These are phyloP conservation scores for Meloe dianella DNA, from an alignment of 2,888 invertebrate genomes.

Conservation along the genomic window DNA sequence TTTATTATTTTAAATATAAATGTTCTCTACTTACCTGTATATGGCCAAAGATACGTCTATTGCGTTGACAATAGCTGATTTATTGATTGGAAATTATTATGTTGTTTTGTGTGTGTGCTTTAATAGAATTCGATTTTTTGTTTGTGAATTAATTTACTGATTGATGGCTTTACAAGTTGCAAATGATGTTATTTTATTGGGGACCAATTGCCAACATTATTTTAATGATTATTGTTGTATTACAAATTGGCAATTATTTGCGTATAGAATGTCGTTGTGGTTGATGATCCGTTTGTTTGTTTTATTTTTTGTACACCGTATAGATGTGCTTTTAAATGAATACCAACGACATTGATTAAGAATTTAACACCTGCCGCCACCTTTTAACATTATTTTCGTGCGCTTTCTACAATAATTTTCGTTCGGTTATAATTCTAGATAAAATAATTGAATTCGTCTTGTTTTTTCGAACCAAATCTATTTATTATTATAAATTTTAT, in stretches of 20 bases:
- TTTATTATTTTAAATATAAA: background rate
- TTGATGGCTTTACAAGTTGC: background rate
- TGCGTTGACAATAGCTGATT: constrained; percentile 39
- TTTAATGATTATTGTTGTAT: background rate
- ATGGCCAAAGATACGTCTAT: constrained; percentile 6
- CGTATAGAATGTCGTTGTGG: background rate
- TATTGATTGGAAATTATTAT: constrained; percentile 45
- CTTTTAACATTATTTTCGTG: background rate
- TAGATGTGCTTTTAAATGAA: background rate
- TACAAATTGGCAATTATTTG: constrained; percentile 1
- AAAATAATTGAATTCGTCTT: background rate
- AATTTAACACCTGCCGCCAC: constrained; percentile 1
- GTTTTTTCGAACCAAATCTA: too few species aligned
- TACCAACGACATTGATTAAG: constrained; percentile 5
- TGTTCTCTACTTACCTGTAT: background rate
- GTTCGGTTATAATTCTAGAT: background rate
- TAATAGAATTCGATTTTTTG: too few species aligned
- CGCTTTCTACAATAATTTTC: constrained; percentile 2
- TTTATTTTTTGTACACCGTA: background rate
- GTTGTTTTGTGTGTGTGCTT: constrained; percentile 20
- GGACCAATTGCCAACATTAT: too few species aligned
- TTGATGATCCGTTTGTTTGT: too few species aligned
- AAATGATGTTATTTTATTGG: background rate
- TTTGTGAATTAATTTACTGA: background rate
- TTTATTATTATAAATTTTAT: background rate